A percentile compares a stretch with the other conserved stretches of the same genome.
Conservation (phyloP, 1,140 invertebrate genomes). For the Pogonus chalceus region DNA sequence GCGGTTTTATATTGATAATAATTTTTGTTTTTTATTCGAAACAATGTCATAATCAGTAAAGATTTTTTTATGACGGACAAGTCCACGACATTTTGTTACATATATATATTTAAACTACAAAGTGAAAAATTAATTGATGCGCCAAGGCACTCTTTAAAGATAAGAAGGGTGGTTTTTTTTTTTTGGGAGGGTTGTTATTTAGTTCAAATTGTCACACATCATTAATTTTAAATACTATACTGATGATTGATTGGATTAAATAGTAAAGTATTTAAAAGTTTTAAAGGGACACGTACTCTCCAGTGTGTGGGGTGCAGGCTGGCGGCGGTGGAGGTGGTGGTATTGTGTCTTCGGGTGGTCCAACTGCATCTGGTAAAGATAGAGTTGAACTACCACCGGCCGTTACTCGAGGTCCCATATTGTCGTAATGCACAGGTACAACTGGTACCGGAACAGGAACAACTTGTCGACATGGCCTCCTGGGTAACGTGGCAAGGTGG, state of each 20-base stretch:
- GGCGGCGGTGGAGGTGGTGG: slow-evolving; percentile 43
- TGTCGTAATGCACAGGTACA: slow-evolving; percentile 61
- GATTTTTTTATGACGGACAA: too few relatives aligned
- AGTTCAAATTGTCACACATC: too few relatives aligned
- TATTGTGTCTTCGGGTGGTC: slow-evolving; percentile 35
- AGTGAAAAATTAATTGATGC: slow-evolving; percentile 7
- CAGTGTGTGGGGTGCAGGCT: slow-evolving; percentile 11
- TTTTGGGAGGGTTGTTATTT: neutral
- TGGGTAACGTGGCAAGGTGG: slow-evolving; percentile 37
- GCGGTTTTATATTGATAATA: too few relatives aligned
- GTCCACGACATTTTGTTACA: too few relatives aligned
- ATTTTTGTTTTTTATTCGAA: too few relatives aligned
- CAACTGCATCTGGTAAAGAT: slow-evolving; percentile 56
- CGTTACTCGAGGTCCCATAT: slow-evolving; percentile 79
- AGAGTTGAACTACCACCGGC: slow-evolving; percentile 70
- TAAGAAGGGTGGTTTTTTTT: slow-evolving; percentile 4
- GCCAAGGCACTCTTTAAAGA: slow-evolving; percentile 7
- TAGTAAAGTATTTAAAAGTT: too few relatives aligned
- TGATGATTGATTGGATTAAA: too few relatives aligned
- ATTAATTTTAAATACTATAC: too few relatives aligned
- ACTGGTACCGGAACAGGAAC: slow-evolving; percentile 23
- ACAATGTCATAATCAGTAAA: too few relatives aligned
- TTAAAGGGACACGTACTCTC: slow-evolving; percentile 5
- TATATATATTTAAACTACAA: slow-evolving; percentile 5
- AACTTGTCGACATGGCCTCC: slow-evolving; percentile 25